A percentile compares a stretch with the other conserved stretches of the same genome.
Conservation (phyloP, 2,113 vertebrate genomes). For the Heterochromis multidens region DNA sequence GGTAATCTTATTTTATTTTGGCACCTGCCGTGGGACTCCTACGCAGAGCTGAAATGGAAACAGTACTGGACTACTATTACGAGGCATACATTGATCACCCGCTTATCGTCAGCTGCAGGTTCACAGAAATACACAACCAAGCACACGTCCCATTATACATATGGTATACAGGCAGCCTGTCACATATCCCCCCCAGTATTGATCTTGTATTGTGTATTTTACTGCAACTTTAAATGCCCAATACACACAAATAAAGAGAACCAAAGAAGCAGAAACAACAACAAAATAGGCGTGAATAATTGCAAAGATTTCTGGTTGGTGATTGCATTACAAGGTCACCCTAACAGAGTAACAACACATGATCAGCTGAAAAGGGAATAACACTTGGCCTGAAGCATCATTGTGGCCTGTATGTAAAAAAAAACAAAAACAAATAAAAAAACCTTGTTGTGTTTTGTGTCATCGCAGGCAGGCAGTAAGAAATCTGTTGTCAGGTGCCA, state of each 20-base stretch:
- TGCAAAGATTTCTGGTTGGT: neutral
- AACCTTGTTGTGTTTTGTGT: neutral
- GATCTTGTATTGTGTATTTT: conserved; percentile 13
- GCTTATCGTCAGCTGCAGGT: conserved; percentile 31
- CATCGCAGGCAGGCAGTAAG: neutral
- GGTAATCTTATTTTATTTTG: conserved; percentile 39
- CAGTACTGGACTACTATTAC: neutral
- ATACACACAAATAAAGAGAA: neutral
- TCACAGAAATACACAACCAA: neutral
- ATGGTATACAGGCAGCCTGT: neutral
- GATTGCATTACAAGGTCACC: conserved; percentile 4
- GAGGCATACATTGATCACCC: conserved; percentile 1
- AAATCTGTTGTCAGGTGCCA: conserved; percentile 21
- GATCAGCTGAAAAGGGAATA: neutral
- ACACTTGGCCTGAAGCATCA: neutral
- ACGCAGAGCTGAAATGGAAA: conserved; percentile 13
- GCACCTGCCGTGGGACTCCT: conserved; percentile 4
- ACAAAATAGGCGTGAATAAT: neutral
- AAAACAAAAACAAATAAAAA: no score
- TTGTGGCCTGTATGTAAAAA: neutral
- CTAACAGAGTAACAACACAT: conserved; percentile 6
- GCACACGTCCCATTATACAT: neutral
- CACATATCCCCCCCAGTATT: neutral
- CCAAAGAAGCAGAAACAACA: neutral
- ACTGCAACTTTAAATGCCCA: neutral